A percentile compares a stretch with the other conserved stretches of the same genome.
phyloP scores from a whole-genome alignment of 2,797 vertebrate species.

The Odontamblyopus lacepedii region DNA sequence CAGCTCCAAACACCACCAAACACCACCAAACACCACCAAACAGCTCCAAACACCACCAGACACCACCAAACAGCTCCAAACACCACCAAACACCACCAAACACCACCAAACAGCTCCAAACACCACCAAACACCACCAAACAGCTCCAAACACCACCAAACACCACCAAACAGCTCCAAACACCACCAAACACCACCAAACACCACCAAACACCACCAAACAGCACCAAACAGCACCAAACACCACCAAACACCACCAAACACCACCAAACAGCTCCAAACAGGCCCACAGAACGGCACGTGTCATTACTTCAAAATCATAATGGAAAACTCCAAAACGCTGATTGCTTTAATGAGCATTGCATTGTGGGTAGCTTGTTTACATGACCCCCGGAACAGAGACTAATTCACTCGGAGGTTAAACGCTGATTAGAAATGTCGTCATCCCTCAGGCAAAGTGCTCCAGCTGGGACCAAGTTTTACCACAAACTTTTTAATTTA shows the following conservation, averaged over 20 bases:
- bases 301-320: slow-evolving; percentile 41
- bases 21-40: too few relatives aligned
- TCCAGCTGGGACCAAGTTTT: slow-evolving; percentile 7
- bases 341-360: slow-evolving; percentile 60
- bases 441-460: slow-evolving; percentile 38
- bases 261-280: slow-evolving; percentile 2
- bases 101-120: too few relatives aligned
- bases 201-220: too few relatives aligned
- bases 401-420: slow-evolving; percentile 61
- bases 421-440: slow-evolving; percentile 59
- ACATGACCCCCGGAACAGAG: slow-evolving; percentile 38
- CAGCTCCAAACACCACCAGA: too few relatives aligned
- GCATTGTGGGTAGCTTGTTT: slow-evolving; percentile 59
- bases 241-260: slow-evolving; percentile 1
- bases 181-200: too few relatives aligned
- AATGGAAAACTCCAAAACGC: slow-evolving; percentile 60
- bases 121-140: too few relatives aligned
- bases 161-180: too few relatives aligned
- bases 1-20: too few relatives aligned
- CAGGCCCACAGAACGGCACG: slow-evolving; percentile 29
- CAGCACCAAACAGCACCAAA: too few relatives aligned
- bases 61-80: too few relatives aligned
- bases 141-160: too few relatives aligned
- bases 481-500: slow-evolving; percentile 14
- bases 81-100: too few relatives aligned